Base-by-base conservation (phyloP, 2,888 invertebrate species). In the Phengaris arion region DNA sequence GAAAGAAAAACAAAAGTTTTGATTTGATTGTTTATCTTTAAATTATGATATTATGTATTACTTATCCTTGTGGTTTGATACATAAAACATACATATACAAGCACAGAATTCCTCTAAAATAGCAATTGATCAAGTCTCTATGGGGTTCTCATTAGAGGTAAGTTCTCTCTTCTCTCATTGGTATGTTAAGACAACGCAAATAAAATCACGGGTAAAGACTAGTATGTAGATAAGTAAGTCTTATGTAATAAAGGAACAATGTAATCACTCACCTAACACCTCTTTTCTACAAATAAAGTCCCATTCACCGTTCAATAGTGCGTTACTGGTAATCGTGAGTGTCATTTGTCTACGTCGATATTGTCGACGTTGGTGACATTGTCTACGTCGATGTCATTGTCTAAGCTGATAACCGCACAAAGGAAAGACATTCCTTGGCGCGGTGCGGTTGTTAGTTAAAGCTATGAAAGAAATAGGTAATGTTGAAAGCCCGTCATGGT, bases 331-430 rank as follows among this genome's bases (percentile, higher is more conserved):
- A 59, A 59, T 59, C 15, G 59, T 59, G 22, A 22, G 59, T 15
- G 59, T 22, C 59, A 59, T 59, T 59, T 22, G 59, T 59, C 59
- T 59, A 59, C 59, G 59, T 59, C 59, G 15, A 22, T 22, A 59
- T 59, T 59, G 59, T 59, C 57, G 15, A 15, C 48, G 48, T 35
- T 2, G 55, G 0, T 15, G n/a, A 57, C 15, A n/a, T 8, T 57
- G 57, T 57, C 59, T 59, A 59, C 35, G 35, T 35, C 35, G 35
- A 35, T 35, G 35, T 3, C 22, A 59, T 59, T 59, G 59, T 59
- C 59, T 64, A 64, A n/a, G 55, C 64, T 64, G 64, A 64, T 35
- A 64, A 64, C 64, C 35, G 13, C 64, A 64, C 64, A 64, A 64
- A 64, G 64, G 35, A 64, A 64, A n/a, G n/a, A n/a, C n/a, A n/a